These are phyloP conservation scores for Poeciliopsis paucimaculata DNA, from an alignment of 2,797 vertebrate species.

Conservation along the genomic window DNA sequence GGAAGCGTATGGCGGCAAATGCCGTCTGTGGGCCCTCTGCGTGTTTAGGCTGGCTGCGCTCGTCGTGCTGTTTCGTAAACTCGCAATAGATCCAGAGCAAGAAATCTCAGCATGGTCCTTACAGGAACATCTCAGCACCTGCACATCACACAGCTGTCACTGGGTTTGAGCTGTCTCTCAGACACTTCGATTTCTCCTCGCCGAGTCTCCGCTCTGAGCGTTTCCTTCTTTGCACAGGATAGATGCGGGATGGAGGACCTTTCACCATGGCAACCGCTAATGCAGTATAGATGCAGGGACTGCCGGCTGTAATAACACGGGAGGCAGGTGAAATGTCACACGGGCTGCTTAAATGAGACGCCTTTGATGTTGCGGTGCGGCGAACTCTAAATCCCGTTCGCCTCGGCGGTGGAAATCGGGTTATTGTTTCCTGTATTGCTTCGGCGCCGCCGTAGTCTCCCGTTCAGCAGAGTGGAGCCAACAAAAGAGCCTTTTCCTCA, in stretches of 20 bases:
- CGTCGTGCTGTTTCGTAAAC: conserved; percentile 17
- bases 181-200: conserved; percentile 46
- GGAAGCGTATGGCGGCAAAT: conserved; percentile 9
- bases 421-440: conserved; percentile 55
- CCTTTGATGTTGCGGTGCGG: conserved; percentile 64
- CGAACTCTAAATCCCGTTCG: conserved; percentile 62
- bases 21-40: conserved; percentile 24
- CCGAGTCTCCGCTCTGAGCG: conserved; percentile 41
- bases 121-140: conserved; percentile 38
- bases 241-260: conserved; percentile 68
- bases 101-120: conserved; percentile 50
- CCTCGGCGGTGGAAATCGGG: conserved; percentile 51
- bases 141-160: conserved; percentile 48
- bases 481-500: conserved; percentile 40
- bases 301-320: conserved; percentile 55
- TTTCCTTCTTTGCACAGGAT: conserved; percentile 53
- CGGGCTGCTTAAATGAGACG: conserved; percentile 57
- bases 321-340: conserved; percentile 71
- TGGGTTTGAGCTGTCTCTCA: conserved; percentile 51
- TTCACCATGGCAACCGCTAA: conserved; percentile 77
- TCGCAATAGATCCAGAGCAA: conserved; percentile 28
- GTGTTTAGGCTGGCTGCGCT: conserved; percentile 18
- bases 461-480: conserved; percentile 45
- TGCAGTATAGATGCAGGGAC: conserved; percentile 69
- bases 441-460: conserved; percentile 43